These are phyloP conservation scores for Pterocles gutturalis DNA, from an alignment of 2,113 vertebrate species.

Conservation along the genomic window DNA sequence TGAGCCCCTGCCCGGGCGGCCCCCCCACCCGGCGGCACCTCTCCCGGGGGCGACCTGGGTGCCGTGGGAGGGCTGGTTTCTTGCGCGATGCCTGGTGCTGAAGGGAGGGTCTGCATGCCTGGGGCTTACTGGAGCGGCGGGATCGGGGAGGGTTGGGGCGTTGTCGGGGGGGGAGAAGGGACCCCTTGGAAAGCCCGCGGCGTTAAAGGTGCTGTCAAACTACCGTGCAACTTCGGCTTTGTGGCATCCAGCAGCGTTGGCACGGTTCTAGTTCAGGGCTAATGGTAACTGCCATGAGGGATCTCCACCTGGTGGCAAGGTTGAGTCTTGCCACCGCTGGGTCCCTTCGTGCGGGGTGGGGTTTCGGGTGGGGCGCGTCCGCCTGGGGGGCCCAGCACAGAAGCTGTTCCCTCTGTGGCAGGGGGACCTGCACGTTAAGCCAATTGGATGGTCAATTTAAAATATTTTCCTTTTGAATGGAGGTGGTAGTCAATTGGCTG, in stretches of 20 bases:
- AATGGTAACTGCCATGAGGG: neutral
- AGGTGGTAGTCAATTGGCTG: neutral
- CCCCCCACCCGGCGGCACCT: neutral
- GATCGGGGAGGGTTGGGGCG: neutral
- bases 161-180: neutral
- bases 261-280: neutral
- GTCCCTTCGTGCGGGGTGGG: no score
- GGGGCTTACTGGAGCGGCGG: accelerated
- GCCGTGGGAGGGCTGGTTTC: neutral
- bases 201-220: slow-evolving; percentile 13
- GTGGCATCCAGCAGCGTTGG: neutral
- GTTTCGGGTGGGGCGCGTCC: no score
- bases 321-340: neutral
- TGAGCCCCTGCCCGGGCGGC: neutral
- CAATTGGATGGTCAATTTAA: neutral
- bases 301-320: slow-evolving; percentile 53
- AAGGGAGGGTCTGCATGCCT: no score
- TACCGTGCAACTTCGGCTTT: slow-evolving; percentile 1
- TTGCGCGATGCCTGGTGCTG: neutral
- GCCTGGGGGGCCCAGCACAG: accelerated
- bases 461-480: neutral
- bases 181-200: neutral
- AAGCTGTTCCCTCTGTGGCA: accelerated
- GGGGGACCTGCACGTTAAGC: no score
- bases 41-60: no score